Evolutionary conservation across 1,140 invertebrate species (phyloP).

Genomic region (Xylocopa sonorina): DNA sequence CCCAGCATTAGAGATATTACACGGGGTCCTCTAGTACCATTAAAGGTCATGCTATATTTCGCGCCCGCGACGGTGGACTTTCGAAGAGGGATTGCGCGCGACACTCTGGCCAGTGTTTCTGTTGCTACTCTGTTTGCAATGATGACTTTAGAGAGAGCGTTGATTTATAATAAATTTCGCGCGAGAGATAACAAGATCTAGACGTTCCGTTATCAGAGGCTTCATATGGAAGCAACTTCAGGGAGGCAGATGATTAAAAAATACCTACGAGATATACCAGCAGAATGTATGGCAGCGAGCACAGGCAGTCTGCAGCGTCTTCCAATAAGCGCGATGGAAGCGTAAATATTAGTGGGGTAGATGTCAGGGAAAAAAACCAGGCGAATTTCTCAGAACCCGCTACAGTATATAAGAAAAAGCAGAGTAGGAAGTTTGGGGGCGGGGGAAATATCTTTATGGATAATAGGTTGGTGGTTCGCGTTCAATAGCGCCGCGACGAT

Average conservation of each 20-base stretch:
- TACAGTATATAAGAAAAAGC: no score
- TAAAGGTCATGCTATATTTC: conserved; percentile 45
- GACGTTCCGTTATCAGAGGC: no score
- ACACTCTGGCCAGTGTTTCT: neutral
- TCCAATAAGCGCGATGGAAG: conserved; percentile 40
- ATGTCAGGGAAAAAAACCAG: neutral
- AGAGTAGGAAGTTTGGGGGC: neutral
- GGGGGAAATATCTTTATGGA: conserved; percentile 30
- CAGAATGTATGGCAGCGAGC: no score
- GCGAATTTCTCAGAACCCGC: conserved; percentile 11
- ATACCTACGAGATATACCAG: no score
- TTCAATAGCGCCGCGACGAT: conserved; percentile 48
- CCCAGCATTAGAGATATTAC: conserved; percentile 55
- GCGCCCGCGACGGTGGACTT: conserved; percentile 27
- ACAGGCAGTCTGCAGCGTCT: neutral
- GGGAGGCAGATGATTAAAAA: no score
- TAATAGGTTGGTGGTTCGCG: conserved; percentile 49
- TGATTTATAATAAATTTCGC: no score
- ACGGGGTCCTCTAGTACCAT: conserved; percentile 20
- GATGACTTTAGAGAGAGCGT: no score
- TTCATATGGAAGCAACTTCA: no score
- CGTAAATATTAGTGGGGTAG: conserved; percentile 25
- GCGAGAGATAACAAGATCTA: no score
- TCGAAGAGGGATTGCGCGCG: neutral
- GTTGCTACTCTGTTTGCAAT: no score